These are phyloP conservation scores for Cheumatopsyche charites DNA, from an alignment of 1,140 invertebrate genomes.

Conservation along the genomic window DNA sequence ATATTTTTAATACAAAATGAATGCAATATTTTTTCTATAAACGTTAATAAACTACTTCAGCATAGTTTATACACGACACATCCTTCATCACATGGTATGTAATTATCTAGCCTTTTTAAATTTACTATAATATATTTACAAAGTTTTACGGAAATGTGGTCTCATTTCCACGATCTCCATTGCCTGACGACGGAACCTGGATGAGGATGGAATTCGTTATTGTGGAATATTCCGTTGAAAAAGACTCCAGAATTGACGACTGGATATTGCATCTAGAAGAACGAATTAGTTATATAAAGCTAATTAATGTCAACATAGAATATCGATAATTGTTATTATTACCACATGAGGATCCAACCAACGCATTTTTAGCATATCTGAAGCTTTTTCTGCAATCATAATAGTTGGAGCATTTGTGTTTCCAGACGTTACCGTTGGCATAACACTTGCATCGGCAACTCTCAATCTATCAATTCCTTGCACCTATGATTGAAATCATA, in stretches of 20 bases:
- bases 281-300: too few species aligned
- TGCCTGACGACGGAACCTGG: slow-evolving; percentile 42
- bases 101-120: not conserved
- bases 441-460: slow-evolving; percentile 81
- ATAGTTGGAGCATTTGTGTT: slow-evolving; percentile 83
- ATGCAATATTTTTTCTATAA: too few species aligned
- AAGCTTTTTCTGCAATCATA: slow-evolving; percentile 84
- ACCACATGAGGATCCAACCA: slow-evolving; percentile 59
- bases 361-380: slow-evolving; percentile 76
- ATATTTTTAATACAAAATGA: too few species aligned
- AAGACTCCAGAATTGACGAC: slow-evolving; percentile 29
- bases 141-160: not conserved
- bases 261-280: slow-evolving; percentile 39
- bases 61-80: too few species aligned
- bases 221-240: slow-evolving; percentile 46
- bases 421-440: slow-evolving; percentile 75
- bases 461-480: slow-evolving; percentile 72
- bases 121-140: slow-evolving; percentile 1
- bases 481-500: slow-evolving; percentile 57
- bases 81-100: too few species aligned
- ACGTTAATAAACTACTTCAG: too few species aligned
- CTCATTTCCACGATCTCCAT: slow-evolving; percentile 46
- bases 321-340: slow-evolving; percentile 7
- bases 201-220: slow-evolving; percentile 45
- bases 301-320: too few species aligned